Base-by-base conservation (phyloP, 2,797 vertebrate species). In the Cuniculus paca region DNA sequence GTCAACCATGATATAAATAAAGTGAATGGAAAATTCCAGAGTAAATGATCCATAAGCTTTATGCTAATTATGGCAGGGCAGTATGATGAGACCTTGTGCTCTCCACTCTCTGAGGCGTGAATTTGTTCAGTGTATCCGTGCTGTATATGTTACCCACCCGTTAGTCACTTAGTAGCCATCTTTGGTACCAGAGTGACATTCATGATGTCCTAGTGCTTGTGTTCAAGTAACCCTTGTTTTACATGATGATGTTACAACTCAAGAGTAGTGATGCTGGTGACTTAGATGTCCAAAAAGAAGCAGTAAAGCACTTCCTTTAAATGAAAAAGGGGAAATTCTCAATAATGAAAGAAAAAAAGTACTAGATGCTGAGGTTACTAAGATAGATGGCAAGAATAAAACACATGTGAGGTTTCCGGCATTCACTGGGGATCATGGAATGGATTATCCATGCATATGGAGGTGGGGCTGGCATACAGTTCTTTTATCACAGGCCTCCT, bases 401-500 rank as follows among this genome's bases (percentile, higher is more conserved):
- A 13, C 65, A 56, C 28, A 48, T 6, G 17, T 10, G 17, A 89
- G 22, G 58, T 11, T 56, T 31, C 70, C 58, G 92, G 70, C 36
- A 13, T 13, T 39, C 22, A 31, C 39, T 65, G 24, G 42, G 31
- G 36, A 1, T 65, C 72, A 26, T 68, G 36, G 50, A 26, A 34
- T 28, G 12, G 4, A 13, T 26, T 4, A 19, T 24, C 70, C 52
- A 58, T 8, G 34, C 42, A 34, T 50, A 48, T 54, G 36, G 61
- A 16, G 20, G 6, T 26, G 36, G 50, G 5, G 19, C 2, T 16
- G 12, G n/a, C 5, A 7, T 31, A n/a, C 1, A 1, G 0, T 78
- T 68, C 39, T 19, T 26, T 75, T 22, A 26, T 52, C 52, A 50
- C 2, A 22, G 52, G 58, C 12, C 39, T 19, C 17, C 20, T 2